Evolutionary conservation across 2,888 invertebrate genomes (phyloP), one percentile per base, ranked within the genome.

Genomic region (Cactoblastis cactorum): DNA sequence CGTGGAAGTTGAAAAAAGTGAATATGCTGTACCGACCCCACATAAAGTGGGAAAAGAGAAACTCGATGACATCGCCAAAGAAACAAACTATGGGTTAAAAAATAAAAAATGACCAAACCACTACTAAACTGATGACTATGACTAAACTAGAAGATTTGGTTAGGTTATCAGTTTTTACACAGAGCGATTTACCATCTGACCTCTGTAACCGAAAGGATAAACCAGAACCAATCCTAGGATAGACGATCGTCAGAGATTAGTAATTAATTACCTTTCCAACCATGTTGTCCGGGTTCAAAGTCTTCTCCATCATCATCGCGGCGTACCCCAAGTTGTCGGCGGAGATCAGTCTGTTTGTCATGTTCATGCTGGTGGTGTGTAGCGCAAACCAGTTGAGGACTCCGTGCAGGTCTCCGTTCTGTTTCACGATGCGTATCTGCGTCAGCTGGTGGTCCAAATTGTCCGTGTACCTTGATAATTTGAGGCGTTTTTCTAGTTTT

Each of bases 301-400:
- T 77, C 57, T 91, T 84, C 71, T 97, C 97, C 71, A 96, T 91
- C 47, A 93, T 80, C 47, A 95, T 75, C 0, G 95, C 92, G 0
- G 96, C 95, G 55, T 94, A 94, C 0, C 97, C 97, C 28, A 96
- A 93, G 76, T 97, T 97, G 73, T 97, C 97, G 0, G 95, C 94
- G 0, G 95, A 95, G 1, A 96, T 82, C 17, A 96, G 90, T 24
- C 81, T 90, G 74, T 97, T 97, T 1, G 94, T 94, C 82, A 96
- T 95, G 77, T 96, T 96, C 95, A 97, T 95, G 59, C 95, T 95
- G 18, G 95, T 95, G 1, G 95, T 93, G 75, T 97, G 97, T 0
- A 96, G 94, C 0, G 96, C 92, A 81, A 94, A 97, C 96, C 96
- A 97, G 71, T 93, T 95, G 58, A 96, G 91, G 41, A 93, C 93